Evolutionary conservation across 2,113 vertebrate species (phyloP).

Genomic region (Oxygymnocypris stewartii): DNA sequence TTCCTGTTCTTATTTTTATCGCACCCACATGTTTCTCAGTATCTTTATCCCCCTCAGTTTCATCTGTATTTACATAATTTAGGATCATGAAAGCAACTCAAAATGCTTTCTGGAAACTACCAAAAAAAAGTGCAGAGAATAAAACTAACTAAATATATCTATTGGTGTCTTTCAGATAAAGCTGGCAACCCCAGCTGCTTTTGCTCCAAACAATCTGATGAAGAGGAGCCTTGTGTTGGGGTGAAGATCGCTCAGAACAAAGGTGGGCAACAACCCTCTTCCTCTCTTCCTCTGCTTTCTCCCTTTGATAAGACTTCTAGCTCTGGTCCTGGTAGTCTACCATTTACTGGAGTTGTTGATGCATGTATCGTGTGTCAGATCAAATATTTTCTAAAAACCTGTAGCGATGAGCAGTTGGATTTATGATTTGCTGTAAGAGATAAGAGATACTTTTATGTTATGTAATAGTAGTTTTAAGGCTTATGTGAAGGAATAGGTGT

Average conservation of each 20-base stretch:
- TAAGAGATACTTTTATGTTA: neutral
- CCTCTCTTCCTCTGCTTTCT: neutral
- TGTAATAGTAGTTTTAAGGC: slow-evolving; percentile 7
- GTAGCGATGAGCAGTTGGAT: neutral
- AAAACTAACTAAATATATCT: neutral
- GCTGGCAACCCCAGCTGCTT: slow-evolving; percentile 67
- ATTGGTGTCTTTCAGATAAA: slow-evolving; percentile 65
- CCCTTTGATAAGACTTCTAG: neutral
- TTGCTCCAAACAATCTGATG: slow-evolving; percentile 63
- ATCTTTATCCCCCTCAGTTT: neutral
- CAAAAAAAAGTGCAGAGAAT: neutral
- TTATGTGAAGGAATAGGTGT: neutral
- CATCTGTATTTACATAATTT: neutral
- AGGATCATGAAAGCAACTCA: neutral
- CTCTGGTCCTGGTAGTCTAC: neutral
- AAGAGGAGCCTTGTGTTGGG: slow-evolving; percentile 71
- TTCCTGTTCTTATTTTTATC: neutral
- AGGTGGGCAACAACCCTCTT: slow-evolving; percentile 57
- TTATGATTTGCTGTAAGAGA: neutral
- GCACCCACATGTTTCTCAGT: neutral
- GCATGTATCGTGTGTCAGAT: neutral
- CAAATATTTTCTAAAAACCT: neutral
- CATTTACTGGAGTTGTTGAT: neutral
- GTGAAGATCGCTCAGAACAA: slow-evolving; percentile 73
- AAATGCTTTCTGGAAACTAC: neutral